These are phyloP conservation scores for Fistularia commersonii DNA, from an alignment of 2,797 vertebrate species.

Conservation along the genomic window DNA sequence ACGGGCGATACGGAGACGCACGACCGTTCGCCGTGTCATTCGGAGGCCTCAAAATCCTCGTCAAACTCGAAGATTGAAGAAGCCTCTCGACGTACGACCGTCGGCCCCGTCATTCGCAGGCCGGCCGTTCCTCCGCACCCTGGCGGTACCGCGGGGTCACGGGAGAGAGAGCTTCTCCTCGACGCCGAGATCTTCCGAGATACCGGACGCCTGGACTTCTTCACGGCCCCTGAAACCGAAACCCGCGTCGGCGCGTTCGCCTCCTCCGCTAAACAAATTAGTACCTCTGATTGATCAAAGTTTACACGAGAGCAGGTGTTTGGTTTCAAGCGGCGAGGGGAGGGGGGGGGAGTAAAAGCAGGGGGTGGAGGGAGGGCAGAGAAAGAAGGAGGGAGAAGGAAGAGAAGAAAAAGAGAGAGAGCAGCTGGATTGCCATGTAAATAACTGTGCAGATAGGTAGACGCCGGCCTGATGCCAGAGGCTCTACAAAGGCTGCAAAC, in stretches of 20 bases:
- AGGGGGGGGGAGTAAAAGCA: slow-evolving; percentile 27
- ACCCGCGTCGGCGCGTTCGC: slow-evolving; percentile 66
- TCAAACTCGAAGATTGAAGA: too few relatives aligned
- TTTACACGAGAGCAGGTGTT: slow-evolving; percentile 67
- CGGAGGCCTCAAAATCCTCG: too few relatives aligned
- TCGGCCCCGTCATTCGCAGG: too few relatives aligned
- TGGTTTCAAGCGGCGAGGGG: slow-evolving; percentile 61
- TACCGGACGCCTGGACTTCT: slow-evolving; percentile 65
- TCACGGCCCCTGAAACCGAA: slow-evolving; percentile 53
- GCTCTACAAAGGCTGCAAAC: slow-evolving; percentile 87
- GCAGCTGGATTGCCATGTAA: slow-evolving; percentile 91
- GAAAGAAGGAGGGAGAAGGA: slow-evolving; percentile 28
- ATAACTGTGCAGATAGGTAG: slow-evolving; percentile 96
- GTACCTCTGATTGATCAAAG: slow-evolving; percentile 72
- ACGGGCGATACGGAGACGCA: too few relatives aligned
- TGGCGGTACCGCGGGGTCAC: slow-evolving; percentile 6
- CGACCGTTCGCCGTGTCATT: too few relatives aligned
- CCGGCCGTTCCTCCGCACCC: too few relatives aligned
- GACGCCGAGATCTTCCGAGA: slow-evolving; percentile 61
- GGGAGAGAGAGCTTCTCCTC: slow-evolving; percentile 51
- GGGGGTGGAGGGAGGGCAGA: slow-evolving; percentile 33
- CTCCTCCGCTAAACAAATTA: slow-evolving; percentile 72
- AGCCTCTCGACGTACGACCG: too few relatives aligned
- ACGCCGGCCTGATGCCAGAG: slow-evolving; percentile 82
- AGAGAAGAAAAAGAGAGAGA: slow-evolving; percentile 47